These are phyloP conservation scores for Manduca sexta DNA, from an alignment of 1,140 invertebrate species.

Conservation along the genomic window DNA sequence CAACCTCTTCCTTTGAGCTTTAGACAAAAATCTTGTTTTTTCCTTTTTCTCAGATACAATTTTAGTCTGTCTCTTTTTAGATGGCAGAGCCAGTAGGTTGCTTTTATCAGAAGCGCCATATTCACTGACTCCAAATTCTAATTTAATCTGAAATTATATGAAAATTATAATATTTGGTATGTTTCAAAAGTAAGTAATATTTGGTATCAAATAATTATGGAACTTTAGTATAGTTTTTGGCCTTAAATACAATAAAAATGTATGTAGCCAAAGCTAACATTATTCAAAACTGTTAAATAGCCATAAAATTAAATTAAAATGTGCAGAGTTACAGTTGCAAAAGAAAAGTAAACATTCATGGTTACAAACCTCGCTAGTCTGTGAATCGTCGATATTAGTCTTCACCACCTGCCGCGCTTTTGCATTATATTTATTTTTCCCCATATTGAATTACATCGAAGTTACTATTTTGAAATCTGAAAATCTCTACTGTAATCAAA, in stretches of 20 bases:
- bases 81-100: conserved; percentile 87
- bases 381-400: conserved; percentile 80
- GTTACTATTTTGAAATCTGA: not conserved
- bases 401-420: conserved; percentile 81
- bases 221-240: too few species aligned
- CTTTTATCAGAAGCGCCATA: conserved; percentile 79
- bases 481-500: conserved; percentile 8
- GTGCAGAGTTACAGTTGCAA: not conserved
- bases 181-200: too few species aligned
- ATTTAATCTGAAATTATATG: conserved; percentile 74
- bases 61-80: conserved; percentile 86
- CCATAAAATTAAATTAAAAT: too few species aligned
- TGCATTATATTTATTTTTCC: conserved; percentile 82
- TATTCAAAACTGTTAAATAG: too few species aligned
- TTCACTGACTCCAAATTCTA: conserved; percentile 76
- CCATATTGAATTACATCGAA: conserved; percentile 65
- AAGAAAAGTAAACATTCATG: not conserved
- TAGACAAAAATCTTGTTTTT: conserved; percentile 82
- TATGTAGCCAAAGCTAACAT: too few species aligned
- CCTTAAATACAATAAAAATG: too few species aligned
- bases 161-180: too few species aligned
- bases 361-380: conserved; percentile 78
- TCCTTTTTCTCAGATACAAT: conserved; percentile 73
- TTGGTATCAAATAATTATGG: too few species aligned
- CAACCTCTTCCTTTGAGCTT: conserved; percentile 89